Base-by-base conservation (phyloP, 1,140 invertebrate genomes). In the Acromyrmex echinatior region DNA sequence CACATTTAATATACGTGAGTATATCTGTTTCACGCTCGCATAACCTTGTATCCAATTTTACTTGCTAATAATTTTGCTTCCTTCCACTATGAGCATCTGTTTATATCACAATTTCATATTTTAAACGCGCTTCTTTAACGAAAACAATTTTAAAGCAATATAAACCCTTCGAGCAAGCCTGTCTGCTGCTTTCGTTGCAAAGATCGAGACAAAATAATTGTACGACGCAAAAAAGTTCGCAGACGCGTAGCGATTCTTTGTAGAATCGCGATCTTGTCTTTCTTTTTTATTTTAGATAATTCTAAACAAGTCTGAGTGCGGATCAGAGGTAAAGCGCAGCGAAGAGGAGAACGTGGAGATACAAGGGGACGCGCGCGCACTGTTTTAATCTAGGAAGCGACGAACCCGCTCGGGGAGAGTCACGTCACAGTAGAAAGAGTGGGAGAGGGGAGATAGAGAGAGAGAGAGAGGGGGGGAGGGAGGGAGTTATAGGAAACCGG, bases 41-140 rank as follows among this genome's bases (percentile, higher is more conserved):
- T 74, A 82, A 82, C 80, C 74, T 82, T 31, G 14, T 39, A 45
- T 73, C n/a, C 79, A 58, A 73, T 73, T 81, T 71, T 60, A 73
- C 79, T 74, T 62, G 53, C 25, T 62, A 74, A 74, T 49, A 62
- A 82, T 74, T 73, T 71, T 12, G 2, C 62, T 21, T n/a, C 18
- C 16, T 16, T 10, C 21, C 21, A 18, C 12, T n/a, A 39, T 3
- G 18, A 53, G 49, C 18, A 35, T 56, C n/a, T 25, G 35, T 81
- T 81, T 58, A 45, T 58, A 63, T 49, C 45, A 45, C 66, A 45
- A 45, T 39, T n/a, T 45, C 25, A 45, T 12, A 58, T 56, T 62
- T 56, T 21, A 58, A 6, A 21, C n/a, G 10, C 31, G 53, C 35
- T 35, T 5, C 39, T 65, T 77, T 62, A 39, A 77, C n/a, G 21